Evolutionary conservation across 1,140 invertebrate genomes (phyloP).

Genomic region (Trichonephila inaurata): DNA sequence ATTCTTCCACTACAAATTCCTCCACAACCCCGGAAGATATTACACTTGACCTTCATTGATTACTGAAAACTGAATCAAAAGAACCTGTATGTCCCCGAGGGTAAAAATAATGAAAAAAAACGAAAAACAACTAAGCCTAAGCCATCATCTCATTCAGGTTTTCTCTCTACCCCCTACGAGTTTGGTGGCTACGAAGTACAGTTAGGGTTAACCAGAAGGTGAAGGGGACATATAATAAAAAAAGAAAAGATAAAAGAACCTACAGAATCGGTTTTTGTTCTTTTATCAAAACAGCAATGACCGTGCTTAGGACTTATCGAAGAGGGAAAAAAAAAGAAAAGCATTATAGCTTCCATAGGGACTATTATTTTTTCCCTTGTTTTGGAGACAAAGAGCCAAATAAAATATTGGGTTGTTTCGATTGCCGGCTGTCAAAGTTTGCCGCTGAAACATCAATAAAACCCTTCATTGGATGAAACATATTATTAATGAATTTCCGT

Average conservation of each 20-base stretch:
- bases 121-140: background rate
- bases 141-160: background rate
- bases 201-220: constrained; percentile 35
- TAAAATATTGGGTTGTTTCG: constrained; percentile 34
- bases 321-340: background rate
- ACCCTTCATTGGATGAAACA: background rate
- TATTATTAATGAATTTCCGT: constrained; percentile 13
- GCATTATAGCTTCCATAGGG: background rate
- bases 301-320: background rate
- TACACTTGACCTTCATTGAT: constrained; percentile 29
- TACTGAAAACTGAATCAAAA: constrained; percentile 38
- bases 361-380: constrained; percentile 6
- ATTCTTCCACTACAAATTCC: background rate
- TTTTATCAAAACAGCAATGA: background rate
- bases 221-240: background rate
- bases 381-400: constrained; percentile 20
- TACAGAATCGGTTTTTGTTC: constrained; percentile 14
- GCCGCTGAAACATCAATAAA: constrained; percentile 12
- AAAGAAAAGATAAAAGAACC: background rate
- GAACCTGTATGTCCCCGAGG: constrained; percentile 29
- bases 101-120: background rate
- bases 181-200: constrained; percentile 14
- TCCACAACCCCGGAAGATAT: constrained; percentile 32
- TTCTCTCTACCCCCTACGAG: background rate
- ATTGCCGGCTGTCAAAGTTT: constrained; percentile 23